These are phyloP conservation scores for Abrostola triplasia DNA, from an alignment of 2,888 invertebrate genomes.

Conservation along the genomic window DNA sequence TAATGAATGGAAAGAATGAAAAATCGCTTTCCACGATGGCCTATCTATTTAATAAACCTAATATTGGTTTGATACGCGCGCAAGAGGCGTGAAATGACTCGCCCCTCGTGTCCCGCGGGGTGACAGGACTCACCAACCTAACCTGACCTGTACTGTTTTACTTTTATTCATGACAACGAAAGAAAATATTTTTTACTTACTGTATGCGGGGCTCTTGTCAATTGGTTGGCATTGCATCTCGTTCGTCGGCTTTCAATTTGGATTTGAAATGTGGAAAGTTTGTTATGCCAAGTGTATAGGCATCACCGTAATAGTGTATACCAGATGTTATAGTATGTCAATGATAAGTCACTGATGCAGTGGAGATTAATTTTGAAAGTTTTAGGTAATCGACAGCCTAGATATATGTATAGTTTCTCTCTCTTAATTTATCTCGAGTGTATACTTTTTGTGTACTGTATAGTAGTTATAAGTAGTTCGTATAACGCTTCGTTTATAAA, in stretches of 20 bases:
- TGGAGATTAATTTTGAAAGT: no score
- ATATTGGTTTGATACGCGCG: constrained; percentile 86
- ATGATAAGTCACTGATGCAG: not conserved
- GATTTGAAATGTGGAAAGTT: constrained; percentile 69
- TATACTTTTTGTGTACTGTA: not conserved
- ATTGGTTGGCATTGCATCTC: constrained; percentile 56
- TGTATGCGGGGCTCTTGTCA: constrained; percentile 42
- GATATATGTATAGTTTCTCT: no score
- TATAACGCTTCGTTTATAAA: constrained; percentile 23
- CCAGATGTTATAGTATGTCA: not conserved
- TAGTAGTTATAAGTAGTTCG: not conserved
- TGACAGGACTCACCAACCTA: constrained; percentile 63
- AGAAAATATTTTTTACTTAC: constrained; percentile 40
- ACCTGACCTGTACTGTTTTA: constrained; percentile 69
- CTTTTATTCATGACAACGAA: constrained; percentile 48
- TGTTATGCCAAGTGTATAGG: constrained; percentile 55
- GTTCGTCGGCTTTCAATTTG: constrained; percentile 67
- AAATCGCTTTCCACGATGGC: constrained; percentile 78
- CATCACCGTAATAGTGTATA: constrained; percentile 5
- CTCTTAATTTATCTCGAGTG: no score
- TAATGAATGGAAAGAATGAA: constrained; percentile 74
- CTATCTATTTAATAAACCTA: constrained; percentile 87
- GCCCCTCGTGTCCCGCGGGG: constrained; percentile 68
- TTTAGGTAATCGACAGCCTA: no score
- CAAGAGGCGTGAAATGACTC: constrained; percentile 86